A percentile compares a stretch with the other conserved stretches of the same genome.
Evolutionary conservation across 2,797 vertebrate genomes (phyloP).

Genomic region (Phaenicophaeus curvirostris): DNA sequence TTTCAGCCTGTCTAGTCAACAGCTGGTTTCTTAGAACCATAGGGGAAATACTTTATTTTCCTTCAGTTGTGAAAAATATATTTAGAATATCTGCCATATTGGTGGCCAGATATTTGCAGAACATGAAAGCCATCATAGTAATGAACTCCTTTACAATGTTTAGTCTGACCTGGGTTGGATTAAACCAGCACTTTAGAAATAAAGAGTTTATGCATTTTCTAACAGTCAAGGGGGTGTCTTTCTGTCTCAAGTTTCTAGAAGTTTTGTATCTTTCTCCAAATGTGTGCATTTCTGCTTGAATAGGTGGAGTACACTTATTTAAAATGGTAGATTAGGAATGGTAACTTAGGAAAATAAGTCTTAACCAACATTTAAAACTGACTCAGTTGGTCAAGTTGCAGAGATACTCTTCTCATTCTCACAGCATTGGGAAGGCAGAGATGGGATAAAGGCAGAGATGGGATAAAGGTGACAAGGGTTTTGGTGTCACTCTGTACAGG

Average conservation of each 20-base stretch:
- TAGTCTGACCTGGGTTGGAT: neutral
- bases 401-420: neutral
- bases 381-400: neutral
- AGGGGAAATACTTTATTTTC: neutral
- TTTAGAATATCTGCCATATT: neutral
- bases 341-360: neutral
- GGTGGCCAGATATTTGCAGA: neutral
- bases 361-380: neutral
- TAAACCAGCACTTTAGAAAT: neutral
- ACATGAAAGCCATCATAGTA: neutral
- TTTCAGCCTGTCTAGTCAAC: neutral
- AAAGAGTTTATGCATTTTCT: neutral
- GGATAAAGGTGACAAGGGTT: neutral
- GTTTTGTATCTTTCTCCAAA: neutral
- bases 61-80: neutral
- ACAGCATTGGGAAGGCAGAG: neutral
- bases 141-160: neutral
- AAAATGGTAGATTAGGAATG: neutral
- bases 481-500: rapidly evolving
- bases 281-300: neutral
- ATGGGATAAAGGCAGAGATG: neutral
- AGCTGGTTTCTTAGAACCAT: neutral
- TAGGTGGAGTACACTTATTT: neutral
- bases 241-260: neutral
- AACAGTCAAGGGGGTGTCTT: neutral